Percentiles rank a stretch among this genome's conserved stretches.
phyloP scores from a whole-genome alignment of 2,113 vertebrate genomes.

The Tautogolabrus adspersus region DNA sequence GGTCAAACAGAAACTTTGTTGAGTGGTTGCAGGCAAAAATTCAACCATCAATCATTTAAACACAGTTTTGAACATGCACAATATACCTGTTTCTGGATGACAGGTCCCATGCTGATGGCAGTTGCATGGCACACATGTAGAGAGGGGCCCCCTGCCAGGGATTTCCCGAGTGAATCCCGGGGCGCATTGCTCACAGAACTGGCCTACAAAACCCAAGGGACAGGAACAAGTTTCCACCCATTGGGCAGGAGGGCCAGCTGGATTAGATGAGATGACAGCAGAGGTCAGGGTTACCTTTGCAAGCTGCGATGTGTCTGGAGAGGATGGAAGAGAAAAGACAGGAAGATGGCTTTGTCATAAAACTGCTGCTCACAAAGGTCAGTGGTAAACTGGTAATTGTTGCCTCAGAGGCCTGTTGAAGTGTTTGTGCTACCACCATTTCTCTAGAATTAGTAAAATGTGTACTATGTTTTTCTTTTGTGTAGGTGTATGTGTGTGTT shows the following conservation, averaged over 20 bases:
- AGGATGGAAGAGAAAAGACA: constrained; percentile 5
- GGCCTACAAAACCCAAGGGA: constrained; percentile 86
- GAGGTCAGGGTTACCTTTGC: constrained; percentile 83
- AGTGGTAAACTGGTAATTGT: constrained; percentile 18
- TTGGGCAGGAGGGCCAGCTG: constrained; percentile 56
- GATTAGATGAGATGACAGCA: constrained; percentile 58
- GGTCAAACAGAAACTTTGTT: constrained; percentile 36
- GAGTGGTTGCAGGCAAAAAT: background rate
- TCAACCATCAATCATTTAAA: constrained; percentile 26
- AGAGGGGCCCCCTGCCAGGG: constrained; percentile 75
- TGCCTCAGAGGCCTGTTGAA: constrained; percentile 25
- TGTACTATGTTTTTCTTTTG: background rate
- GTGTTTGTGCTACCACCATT: constrained; percentile 18
- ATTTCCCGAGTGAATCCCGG: constrained; percentile 87
- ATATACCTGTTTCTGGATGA: constrained; percentile 88
- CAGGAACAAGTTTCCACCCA: constrained; percentile 94
- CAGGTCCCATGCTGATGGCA: constrained; percentile 92
- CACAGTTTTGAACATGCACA: background rate
- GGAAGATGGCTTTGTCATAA: background rate
- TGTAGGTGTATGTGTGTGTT: background rate
- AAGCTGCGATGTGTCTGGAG: constrained; percentile 85
- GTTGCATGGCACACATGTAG: constrained; percentile 87
- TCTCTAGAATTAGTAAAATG: constrained; percentile 9
- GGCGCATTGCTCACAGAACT: constrained; percentile 89
- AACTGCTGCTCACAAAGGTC: constrained; percentile 8